phyloP scores from a whole-genome alignment of 2,113 vertebrate species.

The Callipepla squamata region DNA sequence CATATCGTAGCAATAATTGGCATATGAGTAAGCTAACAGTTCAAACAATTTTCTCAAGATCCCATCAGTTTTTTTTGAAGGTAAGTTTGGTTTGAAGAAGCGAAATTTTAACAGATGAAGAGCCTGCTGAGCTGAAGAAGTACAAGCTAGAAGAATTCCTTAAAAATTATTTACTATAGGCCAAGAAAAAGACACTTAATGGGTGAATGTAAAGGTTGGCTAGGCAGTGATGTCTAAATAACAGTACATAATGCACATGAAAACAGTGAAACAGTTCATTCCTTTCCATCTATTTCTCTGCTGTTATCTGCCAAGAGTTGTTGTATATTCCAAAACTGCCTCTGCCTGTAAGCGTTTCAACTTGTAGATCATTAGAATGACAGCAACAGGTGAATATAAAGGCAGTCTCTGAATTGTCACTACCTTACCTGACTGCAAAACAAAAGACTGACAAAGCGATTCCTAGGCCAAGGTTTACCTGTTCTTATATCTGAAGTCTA shows the following conservation, averaged over 20 bases:
- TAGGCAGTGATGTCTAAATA: neutral
- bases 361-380: neutral
- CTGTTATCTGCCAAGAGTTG: neutral
- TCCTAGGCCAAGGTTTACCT: neutral
- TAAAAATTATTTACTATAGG: neutral
- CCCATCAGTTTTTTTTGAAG: neutral
- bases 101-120: neutral
- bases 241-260: neutral
- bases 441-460: neutral
- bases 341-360: neutral
- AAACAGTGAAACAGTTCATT: rapidly evolving
- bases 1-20: neutral
- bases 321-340: neutral
- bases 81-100: neutral
- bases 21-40: neutral
- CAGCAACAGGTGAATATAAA: neutral
- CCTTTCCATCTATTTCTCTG: neutral
- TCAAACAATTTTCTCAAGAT: neutral
- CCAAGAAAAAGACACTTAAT: neutral
- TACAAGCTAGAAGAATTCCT: neutral
- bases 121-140: neutral
- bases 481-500: neutral
- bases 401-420: neutral
- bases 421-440: neutral
- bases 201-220: neutral